Percentiles rank a stretch among this genome's conserved stretches.
Evolutionary conservation across 2,888 invertebrate genomes (phyloP).

Genomic region (Lasioglossum vierecki): DNA sequence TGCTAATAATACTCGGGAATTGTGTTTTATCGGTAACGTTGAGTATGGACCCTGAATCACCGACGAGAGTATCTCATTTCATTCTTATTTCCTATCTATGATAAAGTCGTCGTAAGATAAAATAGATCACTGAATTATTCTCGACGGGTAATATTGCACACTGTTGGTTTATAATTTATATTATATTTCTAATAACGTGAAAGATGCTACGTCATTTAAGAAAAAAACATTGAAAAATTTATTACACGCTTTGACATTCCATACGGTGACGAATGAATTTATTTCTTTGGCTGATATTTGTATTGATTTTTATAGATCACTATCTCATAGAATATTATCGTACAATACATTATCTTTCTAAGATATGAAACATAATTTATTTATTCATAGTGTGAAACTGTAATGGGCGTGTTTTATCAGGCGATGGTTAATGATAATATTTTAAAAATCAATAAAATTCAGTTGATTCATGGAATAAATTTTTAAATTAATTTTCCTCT

Average conservation of each 20-base stretch:
- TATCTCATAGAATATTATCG: neutral
- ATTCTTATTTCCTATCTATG: neutral
- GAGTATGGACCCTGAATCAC: too few species aligned
- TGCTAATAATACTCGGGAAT: too few species aligned
- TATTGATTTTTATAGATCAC: neutral
- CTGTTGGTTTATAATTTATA: neutral
- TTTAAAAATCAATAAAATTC: neutral
- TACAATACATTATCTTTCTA: neutral
- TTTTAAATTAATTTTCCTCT: neutral
- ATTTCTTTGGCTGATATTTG: neutral
- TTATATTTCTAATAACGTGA: neutral
- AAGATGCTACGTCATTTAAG: neutral
- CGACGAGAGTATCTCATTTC: too few species aligned
- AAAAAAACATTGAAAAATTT: neutral
- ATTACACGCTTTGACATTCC: neutral
- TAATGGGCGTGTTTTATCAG: neutral
- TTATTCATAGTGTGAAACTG: too few species aligned
- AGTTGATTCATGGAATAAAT: neutral
- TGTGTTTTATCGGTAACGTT: too few species aligned
- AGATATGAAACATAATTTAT: neutral
- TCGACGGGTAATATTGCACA: conserved; percentile 19
- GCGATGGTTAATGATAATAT: neutral
- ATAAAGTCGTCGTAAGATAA: neutral
- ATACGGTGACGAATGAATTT: neutral
- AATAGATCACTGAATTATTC: conserved; percentile 42